These are phyloP conservation scores for Sarcophaga subvicina DNA, from an alignment of 2,888 invertebrate species.

Conservation along the genomic window DNA sequence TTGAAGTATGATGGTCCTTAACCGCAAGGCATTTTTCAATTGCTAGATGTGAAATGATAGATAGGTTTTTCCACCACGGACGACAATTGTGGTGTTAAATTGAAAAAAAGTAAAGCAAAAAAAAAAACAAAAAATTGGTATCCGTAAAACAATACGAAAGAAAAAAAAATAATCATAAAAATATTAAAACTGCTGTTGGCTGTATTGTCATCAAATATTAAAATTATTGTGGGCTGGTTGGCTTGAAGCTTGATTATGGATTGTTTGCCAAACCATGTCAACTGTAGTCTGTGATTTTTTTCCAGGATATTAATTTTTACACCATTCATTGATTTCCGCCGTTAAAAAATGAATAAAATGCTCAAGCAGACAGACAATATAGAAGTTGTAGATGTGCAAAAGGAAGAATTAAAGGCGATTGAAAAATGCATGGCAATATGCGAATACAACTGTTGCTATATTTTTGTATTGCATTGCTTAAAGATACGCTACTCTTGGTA, in stretches of 20 bases:
- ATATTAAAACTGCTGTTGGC: slow-evolving; percentile 67
- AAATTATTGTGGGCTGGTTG: slow-evolving; percentile 52
- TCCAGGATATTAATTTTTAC: slow-evolving; percentile 81
- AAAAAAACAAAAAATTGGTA: slow-evolving; percentile 41
- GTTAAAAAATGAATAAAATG: slow-evolving; percentile 48
- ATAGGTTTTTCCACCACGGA: slow-evolving; percentile 55
- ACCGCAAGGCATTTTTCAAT: slow-evolving; percentile 67
- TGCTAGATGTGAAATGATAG: slow-evolving; percentile 63
- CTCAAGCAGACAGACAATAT: slow-evolving; percentile 10
- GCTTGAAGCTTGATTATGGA: slow-evolving; percentile 14
- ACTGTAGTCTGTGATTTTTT: slow-evolving; percentile 66
- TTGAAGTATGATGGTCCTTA: slow-evolving; percentile 60
- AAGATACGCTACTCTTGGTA: too few species aligned
- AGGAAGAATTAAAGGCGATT: slow-evolving; percentile 36
- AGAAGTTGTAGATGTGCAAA: slow-evolving; percentile 57
- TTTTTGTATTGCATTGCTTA: neutral
- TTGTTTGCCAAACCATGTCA: slow-evolving; percentile 10
- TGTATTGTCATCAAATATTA: slow-evolving; percentile 57
- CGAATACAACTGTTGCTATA: neutral
- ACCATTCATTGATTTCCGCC: slow-evolving; percentile 77
- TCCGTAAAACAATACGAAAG: slow-evolving; percentile 42
- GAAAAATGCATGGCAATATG: neutral
- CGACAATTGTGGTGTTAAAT: slow-evolving; percentile 66
- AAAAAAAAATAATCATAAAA: slow-evolving; percentile 56
- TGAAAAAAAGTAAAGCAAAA: slow-evolving; percentile 54